A percentile compares a stretch with the other conserved stretches of the same genome.
These are phyloP conservation scores for Geothlypis trichas DNA, from an alignment of 2,113 vertebrate species.

Conservation along the genomic window DNA sequence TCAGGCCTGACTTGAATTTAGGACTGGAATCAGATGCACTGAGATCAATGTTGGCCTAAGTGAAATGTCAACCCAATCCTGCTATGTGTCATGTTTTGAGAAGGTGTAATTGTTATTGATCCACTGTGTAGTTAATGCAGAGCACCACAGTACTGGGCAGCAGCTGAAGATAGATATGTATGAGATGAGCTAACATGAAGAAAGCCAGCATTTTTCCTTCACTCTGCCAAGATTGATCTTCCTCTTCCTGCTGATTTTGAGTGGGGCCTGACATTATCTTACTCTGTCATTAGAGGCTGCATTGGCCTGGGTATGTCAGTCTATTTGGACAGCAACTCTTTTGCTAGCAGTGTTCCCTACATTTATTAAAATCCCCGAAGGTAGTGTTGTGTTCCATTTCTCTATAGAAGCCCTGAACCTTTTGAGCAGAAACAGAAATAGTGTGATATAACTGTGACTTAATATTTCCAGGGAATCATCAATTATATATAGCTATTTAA, in stretches of 20 bases:
- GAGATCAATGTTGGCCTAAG: slow-evolving; percentile 96
- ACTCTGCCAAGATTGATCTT: slow-evolving; percentile 99
- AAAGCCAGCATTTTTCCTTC: slow-evolving; percentile 92
- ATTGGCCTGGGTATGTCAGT: slow-evolving; percentile 98
- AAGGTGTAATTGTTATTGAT: slow-evolving; percentile 99
- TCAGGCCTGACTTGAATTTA: slow-evolving; percentile 87
- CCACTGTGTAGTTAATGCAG: slow-evolving; percentile 96
- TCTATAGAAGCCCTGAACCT: slow-evolving; percentile 77
- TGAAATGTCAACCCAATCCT: slow-evolving; percentile 95
- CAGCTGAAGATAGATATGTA: slow-evolving; percentile 91
- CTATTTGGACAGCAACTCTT: slow-evolving; percentile 99
- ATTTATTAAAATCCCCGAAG: slow-evolving; percentile 97
- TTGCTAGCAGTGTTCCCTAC: slow-evolving; percentile 94
- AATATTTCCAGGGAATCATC: slow-evolving; percentile 54
- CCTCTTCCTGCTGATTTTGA: slow-evolving; percentile 99
- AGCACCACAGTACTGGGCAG: slow-evolving; percentile 87
- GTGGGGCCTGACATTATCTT: slow-evolving; percentile 99
- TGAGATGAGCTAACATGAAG: slow-evolving; percentile 95
- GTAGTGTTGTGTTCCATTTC: slow-evolving; percentile 83
- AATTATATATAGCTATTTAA: slow-evolving; percentile 60
- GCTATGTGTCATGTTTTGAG: slow-evolving; percentile 96
- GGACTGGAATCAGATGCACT: slow-evolving; percentile 93
- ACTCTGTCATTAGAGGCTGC: slow-evolving; percentile 99
- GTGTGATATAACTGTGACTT: slow-evolving; percentile 46
- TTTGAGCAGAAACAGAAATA: slow-evolving; percentile 60